phyloP scores from a whole-genome alignment of 2,888 invertebrate species.

The Philereme vetulata region DNA sequence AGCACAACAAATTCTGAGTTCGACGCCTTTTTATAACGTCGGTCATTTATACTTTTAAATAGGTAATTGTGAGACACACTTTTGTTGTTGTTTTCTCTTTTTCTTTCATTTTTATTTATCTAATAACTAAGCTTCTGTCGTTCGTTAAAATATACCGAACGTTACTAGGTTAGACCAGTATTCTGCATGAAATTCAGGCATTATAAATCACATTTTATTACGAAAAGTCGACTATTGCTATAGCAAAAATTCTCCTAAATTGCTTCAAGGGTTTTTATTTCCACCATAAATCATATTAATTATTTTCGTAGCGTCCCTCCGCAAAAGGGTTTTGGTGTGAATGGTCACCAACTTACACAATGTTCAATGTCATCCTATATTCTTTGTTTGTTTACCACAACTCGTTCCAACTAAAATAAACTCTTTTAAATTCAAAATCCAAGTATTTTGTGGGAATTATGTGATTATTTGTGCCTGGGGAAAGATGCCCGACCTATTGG shows the following conservation, averaged over 20 bases:
- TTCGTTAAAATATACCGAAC: background rate
- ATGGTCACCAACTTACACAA: conserved; percentile 42
- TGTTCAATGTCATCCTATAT: conserved; percentile 47
- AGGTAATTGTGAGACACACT: no score
- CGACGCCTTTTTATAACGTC: no score
- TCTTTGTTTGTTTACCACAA: conserved; percentile 40
- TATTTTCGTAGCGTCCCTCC: conserved; percentile 63
- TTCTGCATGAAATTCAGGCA: conserved; percentile 50
- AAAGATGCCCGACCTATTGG: background rate
- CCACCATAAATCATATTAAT: conserved; percentile 77
- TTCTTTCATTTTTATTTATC: no score
- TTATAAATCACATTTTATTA: conserved; percentile 70
- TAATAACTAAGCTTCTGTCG: no score
- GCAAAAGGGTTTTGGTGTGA: conserved; percentile 55
- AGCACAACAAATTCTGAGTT: no score
- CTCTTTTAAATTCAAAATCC: background rate
- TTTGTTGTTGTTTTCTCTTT: no score
- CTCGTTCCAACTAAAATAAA: background rate
- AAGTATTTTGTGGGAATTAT: background rate
- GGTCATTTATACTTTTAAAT: no score
- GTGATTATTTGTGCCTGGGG: background rate
- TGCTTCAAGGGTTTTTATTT: conserved; percentile 75
- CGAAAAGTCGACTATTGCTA: conserved; percentile 65
- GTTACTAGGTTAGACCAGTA: conserved; percentile 16
- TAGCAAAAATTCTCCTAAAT: conserved; percentile 72